Conservation (phyloP, 2,888 invertebrate species). For the Lamellibrachia columna region DNA sequence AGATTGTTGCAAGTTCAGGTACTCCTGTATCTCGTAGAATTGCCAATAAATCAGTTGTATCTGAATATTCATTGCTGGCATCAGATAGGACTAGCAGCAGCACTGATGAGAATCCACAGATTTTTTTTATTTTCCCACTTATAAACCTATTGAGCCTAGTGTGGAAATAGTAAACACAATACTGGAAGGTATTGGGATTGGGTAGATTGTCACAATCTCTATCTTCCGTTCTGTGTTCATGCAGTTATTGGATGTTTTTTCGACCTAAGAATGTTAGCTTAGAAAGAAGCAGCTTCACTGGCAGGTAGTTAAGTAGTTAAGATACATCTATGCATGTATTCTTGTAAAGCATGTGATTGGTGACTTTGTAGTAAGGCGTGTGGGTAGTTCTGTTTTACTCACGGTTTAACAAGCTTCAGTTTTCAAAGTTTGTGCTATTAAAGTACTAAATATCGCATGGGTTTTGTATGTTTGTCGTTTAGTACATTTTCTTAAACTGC, state of each 20-base stretch:
- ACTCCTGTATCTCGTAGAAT: neutral
- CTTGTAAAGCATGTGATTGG: neutral
- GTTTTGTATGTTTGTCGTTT: neutral
- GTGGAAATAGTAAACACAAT: neutral
- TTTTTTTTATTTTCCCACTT: no score
- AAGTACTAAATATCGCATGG: neutral
- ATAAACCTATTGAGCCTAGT: no score
- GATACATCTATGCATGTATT: neutral
- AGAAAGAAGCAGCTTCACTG: neutral
- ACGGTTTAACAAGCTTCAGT: neutral
- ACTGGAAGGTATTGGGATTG: neutral
- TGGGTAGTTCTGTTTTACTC: neutral
- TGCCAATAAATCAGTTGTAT: neutral
- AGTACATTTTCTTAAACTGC: neutral
- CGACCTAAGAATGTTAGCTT: neutral
- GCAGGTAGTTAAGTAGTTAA: neutral
- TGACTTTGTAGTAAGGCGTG: neutral
- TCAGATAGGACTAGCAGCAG: neutral
- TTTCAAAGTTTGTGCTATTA: neutral
- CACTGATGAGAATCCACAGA: no score
- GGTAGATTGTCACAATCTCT: neutral
- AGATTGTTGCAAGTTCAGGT: no score
- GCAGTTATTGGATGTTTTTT: neutral
- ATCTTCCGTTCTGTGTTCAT: neutral
- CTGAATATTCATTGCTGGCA: neutral